Conservation (phyloP, 37 sponge, comb jelly and placozoan genomes). For the Spongilla lacustris region DNA sequence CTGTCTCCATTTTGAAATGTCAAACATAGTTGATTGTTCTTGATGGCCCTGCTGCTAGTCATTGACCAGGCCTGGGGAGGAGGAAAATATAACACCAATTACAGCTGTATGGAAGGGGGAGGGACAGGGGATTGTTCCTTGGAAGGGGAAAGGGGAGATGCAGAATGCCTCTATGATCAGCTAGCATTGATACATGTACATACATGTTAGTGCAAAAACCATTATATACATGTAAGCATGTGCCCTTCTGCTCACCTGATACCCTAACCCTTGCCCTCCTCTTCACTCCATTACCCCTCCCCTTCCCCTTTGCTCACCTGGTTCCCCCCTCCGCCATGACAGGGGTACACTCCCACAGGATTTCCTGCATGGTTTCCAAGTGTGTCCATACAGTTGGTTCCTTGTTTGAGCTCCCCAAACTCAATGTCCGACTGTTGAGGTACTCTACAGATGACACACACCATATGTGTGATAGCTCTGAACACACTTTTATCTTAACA, state of each 20-base stretch:
- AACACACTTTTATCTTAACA: neutral
- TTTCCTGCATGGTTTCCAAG: constrained; percentile 53
- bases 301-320: constrained; percentile 54
- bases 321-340: constrained; percentile 91
- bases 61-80: constrained; percentile 42
- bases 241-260: too few relatives aligned
- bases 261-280: neutral
- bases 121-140: neutral
- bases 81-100: neutral
- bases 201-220: too few relatives aligned
- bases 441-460: constrained; percentile 37
- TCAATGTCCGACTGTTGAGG: constrained; percentile 42
- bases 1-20: neutral
- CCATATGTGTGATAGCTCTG: neutral
- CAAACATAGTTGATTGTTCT: constrained; percentile 57
- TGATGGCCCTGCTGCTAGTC: constrained; percentile 33
- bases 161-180: too few relatives aligned
- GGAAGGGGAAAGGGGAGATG: neutral
- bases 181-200: too few relatives aligned
- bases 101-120: neutral
- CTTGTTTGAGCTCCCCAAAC: constrained; percentile 69
- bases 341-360: constrained; percentile 66
- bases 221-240: too few relatives aligned
- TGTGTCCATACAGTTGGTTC: constrained; percentile 84
- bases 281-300: neutral